Conservation (phyloP, 2,888 invertebrate species). For the Vesta saturnalis region DNA sequence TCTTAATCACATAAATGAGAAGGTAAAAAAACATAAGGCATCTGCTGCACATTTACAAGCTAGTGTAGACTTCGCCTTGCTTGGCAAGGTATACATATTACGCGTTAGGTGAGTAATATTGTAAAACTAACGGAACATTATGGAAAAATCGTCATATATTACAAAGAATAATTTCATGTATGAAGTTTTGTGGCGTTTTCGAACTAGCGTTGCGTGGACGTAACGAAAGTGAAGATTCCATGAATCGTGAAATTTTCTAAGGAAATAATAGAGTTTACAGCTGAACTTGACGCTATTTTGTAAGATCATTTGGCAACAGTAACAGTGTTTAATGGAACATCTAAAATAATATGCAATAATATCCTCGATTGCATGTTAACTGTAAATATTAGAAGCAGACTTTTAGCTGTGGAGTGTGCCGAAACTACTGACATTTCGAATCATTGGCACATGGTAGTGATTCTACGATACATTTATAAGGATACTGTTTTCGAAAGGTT, state of each 20-base stretch:
- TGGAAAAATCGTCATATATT: slow-evolving; percentile 28
- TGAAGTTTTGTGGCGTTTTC: slow-evolving; percentile 52
- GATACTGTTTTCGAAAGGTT: slow-evolving; percentile 43
- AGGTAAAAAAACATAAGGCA: too few relatives aligned
- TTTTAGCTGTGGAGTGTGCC: slow-evolving; percentile 21
- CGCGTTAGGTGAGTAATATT: neutral
- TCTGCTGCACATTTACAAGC: too few relatives aligned
- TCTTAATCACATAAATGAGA: too few relatives aligned
- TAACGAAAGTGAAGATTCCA: slow-evolving; percentile 46
- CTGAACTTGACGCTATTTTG: neutral
- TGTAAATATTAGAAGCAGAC: slow-evolving; percentile 33
- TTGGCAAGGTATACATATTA: neutral
- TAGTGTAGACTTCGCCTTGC: neutral
- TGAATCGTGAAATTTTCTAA: slow-evolving; percentile 45
- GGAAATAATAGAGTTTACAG: slow-evolving; percentile 26
- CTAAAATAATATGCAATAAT: neutral
- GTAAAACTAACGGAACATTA: slow-evolving; percentile 38
- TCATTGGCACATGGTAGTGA: slow-evolving; percentile 38
- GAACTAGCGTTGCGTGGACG: slow-evolving; percentile 51
- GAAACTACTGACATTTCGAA: slow-evolving; percentile 45
- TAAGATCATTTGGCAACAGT: neutral
- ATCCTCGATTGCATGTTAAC: neutral
- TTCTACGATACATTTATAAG: slow-evolving; percentile 41
- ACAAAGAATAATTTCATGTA: slow-evolving; percentile 50
- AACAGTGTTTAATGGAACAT: neutral